Conservation (phyloP, 2,797 vertebrate species). For the Notoglanidium macrostoma region DNA sequence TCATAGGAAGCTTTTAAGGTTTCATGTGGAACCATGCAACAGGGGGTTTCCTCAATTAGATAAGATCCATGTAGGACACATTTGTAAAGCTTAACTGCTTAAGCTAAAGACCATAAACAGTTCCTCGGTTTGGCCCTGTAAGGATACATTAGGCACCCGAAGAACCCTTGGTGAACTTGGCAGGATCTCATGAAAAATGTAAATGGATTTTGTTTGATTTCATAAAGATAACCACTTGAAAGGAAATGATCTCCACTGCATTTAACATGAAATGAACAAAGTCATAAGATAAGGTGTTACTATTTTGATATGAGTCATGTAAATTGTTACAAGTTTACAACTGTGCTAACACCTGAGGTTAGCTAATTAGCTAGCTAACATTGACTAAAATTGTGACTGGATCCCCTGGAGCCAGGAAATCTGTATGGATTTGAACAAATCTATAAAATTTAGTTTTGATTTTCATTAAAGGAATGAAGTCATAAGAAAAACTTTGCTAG, state of each 20-base stretch:
- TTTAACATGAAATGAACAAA: too few species aligned
- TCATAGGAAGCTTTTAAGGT: neutral
- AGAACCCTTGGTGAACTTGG: neutral
- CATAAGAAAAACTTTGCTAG: neutral
- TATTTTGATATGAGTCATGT: neutral
- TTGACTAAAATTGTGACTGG: neutral
- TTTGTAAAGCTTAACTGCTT: neutral
- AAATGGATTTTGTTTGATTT: neutral
- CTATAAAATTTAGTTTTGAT: neutral
- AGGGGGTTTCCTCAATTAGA: neutral
- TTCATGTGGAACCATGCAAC: neutral
- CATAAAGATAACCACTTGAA: too few species aligned
- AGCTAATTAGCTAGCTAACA: neutral
- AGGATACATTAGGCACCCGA: neutral
- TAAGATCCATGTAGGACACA: neutral
- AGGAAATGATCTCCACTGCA: too few species aligned
- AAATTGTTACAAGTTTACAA: neutral
- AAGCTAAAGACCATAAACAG: neutral
- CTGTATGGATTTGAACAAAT: neutral
- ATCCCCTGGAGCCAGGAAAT: neutral
- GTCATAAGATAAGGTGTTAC: neutral
- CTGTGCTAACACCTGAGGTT: neutral
- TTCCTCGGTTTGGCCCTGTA: neutral
- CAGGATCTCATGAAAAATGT: neutral
- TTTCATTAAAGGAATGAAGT: neutral